Evolutionary conservation across 1,140 invertebrate species (phyloP), one percentile per base, ranked within the genome.

Genomic region (Coptotermes formosanus): DNA sequence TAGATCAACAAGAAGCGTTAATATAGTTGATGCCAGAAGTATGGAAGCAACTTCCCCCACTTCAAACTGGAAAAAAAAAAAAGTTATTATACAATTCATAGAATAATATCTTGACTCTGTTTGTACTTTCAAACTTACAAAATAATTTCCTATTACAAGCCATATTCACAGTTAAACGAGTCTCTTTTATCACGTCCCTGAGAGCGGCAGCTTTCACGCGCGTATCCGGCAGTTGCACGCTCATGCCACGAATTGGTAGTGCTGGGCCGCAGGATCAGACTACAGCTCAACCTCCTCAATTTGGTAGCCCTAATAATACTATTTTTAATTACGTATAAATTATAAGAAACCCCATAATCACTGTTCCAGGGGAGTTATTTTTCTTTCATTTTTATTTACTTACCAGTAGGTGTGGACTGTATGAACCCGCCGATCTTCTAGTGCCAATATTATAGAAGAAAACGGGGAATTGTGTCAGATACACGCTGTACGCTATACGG

Each of bases 391-490:
- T 38, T 25, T 8, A n/a, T n/a, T n/a, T 30, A 87, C 87, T 82
- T 52, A 87, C 87, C 75, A 87, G 52, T 14, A 59, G 44, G 23
- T 30, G 43, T 23, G 84, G 23, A 23, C 48, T 43, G 69, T 82
- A 87, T 48, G 38, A 85, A 25, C 83, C 69, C 7, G 87, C 83
- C 14, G 48, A 0, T 82, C 86, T 9, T 25, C 32, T 59, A 21
- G 81, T 38, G 7, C 87, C 87, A 19, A 87, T 83, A 82, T 87
- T 87, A 75, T 87, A 87, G 87, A 87, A 87, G 75, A 59, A 87
- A 21, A 87, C 45, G 16, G 87, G 87, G 64, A 87, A 87, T 75
- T 87, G 87, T 38, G 83, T 85, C 12, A 87, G 43, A 52, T 87
- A 87, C 11, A 87, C n/a, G 14, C 83, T 69, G 83, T 87, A 87